Conservation (phyloP, 2,888 invertebrate genomes). For the Philereme vetulata region DNA sequence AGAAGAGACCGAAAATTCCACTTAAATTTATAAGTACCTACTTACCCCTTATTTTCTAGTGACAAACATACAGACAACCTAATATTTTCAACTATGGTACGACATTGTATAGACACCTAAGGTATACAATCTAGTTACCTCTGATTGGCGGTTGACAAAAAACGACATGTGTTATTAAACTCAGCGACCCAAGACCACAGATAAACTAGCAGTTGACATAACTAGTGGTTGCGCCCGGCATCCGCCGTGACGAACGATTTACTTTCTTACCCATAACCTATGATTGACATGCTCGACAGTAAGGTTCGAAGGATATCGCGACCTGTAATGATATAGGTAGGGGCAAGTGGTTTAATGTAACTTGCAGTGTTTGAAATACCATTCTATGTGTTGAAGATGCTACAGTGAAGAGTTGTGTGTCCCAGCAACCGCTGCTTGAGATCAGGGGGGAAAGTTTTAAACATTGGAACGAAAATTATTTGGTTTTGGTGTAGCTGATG, state of each 20-base stretch:
- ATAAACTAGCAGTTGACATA: slow-evolving; percentile 20
- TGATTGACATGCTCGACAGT: slow-evolving; percentile 34
- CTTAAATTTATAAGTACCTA: neutral
- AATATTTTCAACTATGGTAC: neutral
- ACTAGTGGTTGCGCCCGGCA: slow-evolving; percentile 42
- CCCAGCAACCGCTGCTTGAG: no score
- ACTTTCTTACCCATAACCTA: slow-evolving; percentile 40
- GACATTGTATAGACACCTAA: slow-evolving; percentile 23
- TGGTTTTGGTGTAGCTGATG: no score
- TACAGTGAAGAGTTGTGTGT: no score
- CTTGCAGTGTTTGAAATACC: no score
- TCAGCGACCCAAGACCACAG: slow-evolving; percentile 61
- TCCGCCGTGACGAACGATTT: slow-evolving; percentile 50
- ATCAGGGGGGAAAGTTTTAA: no score
- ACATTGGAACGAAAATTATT: no score
- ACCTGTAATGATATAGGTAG: slow-evolving; percentile 14
- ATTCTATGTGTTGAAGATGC: no score
- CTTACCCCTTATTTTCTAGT: no score
- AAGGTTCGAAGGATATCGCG: slow-evolving; percentile 26
- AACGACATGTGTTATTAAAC: slow-evolving; percentile 50
- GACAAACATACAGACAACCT: slow-evolving; percentile 11
- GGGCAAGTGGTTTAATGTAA: slow-evolving; percentile 10
- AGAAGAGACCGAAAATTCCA: no score
- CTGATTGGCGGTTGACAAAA: slow-evolving; percentile 73
- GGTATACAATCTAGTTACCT: slow-evolving; percentile 43